These are phyloP conservation scores for Scophthalmus maximus DNA, from an alignment of 2,113 vertebrate genomes.

Conservation along the genomic window DNA sequence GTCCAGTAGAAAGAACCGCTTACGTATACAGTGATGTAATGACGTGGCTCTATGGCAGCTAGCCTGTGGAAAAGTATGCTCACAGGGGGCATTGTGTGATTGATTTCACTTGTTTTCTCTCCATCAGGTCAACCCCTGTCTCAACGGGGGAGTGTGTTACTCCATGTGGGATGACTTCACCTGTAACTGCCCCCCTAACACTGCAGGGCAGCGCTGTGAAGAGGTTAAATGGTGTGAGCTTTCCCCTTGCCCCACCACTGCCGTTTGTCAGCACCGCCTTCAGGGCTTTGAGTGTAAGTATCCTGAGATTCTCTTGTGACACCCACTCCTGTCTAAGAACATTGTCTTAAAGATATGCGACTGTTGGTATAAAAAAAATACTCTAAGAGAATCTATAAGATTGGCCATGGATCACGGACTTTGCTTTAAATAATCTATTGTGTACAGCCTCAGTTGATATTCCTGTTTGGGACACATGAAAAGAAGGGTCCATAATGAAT, in stretches of 20 bases:
- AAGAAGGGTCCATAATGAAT: not conserved
- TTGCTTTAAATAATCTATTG: not conserved
- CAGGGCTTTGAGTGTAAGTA: slow-evolving; percentile 93
- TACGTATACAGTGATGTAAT: too few species aligned
- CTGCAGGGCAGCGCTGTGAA: slow-evolving; percentile 87
- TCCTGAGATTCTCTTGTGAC: not conserved
- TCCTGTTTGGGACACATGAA: not conserved
- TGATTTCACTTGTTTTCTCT: slow-evolving; percentile 25
- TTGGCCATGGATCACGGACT: too few species aligned
- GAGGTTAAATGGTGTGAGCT: slow-evolving; percentile 90
- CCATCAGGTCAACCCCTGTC: slow-evolving; percentile 86
- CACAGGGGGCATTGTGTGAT: not conserved
- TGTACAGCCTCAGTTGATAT: not conserved
- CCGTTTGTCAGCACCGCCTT: slow-evolving; percentile 81
- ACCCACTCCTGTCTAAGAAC: not conserved
- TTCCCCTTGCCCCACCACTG: slow-evolving; percentile 84
- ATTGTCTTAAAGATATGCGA: slow-evolving; percentile 1
- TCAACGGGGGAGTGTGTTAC: slow-evolving; percentile 88
- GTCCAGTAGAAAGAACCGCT: too few species aligned
- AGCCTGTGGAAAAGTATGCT: too few species aligned
- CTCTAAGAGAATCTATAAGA: not conserved
- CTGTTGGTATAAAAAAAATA: too few species aligned
- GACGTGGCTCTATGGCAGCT: too few species aligned
- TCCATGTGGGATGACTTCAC: slow-evolving; percentile 91
- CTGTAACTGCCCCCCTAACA: slow-evolving; percentile 89